Conservation (phyloP, 2,797 vertebrate species). For the Falco peregrinus region DNA sequence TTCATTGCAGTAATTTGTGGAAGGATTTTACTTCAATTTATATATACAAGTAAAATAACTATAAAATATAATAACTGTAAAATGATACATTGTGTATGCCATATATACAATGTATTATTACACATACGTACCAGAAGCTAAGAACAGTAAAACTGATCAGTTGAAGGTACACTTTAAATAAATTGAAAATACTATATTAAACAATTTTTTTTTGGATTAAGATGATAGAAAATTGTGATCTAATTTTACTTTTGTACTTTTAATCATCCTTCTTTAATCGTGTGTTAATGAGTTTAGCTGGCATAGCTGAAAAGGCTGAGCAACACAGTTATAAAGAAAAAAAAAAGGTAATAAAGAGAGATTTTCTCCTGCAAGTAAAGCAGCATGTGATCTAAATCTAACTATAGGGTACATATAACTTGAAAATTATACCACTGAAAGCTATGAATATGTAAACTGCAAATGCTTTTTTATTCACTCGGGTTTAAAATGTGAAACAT, state of each 20-base stretch:
- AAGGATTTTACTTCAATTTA: not conserved
- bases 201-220: not conserved
- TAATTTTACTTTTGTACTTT: not conserved
- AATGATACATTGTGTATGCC: not conserved
- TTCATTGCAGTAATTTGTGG: not conserved
- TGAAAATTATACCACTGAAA: not conserved
- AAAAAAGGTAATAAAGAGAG: not conserved
- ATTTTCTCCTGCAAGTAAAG: not conserved
- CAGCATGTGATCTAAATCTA: not conserved
- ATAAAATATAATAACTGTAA: not conserved
- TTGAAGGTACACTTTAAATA: not conserved
- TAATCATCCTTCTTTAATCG: constrained; percentile 14
- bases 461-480: not conserved
- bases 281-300: not conserved
- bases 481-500: not conserved
- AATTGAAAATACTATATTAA: not conserved
- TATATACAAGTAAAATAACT: not conserved
- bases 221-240: not conserved
- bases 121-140: not conserved
- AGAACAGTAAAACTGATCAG: not conserved
- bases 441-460: not conserved
- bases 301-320: not conserved
- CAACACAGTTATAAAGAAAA: not conserved
- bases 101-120: not conserved
- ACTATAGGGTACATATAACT: not conserved